These are phyloP conservation scores for Microtus ochrogaster DNA, from an alignment of 2,113 vertebrate genomes.

Conservation along the genomic window DNA sequence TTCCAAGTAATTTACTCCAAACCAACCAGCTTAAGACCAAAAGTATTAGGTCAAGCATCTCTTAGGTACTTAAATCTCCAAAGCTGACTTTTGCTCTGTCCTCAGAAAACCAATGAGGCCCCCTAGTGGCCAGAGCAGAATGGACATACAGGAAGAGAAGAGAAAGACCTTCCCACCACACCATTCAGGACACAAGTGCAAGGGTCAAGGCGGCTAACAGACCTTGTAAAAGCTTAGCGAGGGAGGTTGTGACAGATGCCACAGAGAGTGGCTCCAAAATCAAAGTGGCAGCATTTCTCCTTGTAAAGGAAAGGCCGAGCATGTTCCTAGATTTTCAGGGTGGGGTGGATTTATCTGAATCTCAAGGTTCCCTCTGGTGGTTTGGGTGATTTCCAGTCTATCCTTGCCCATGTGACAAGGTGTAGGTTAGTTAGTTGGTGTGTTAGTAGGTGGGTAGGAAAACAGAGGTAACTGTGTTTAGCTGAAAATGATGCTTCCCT, in stretches of 20 bases:
- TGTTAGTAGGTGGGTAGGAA: not conserved
- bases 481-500: not conserved
- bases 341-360: not conserved
- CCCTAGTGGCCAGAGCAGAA: conserved; percentile 73
- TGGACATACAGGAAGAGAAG: not conserved
- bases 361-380: not conserved
- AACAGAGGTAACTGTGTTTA: not conserved
- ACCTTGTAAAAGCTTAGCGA: not conserved
- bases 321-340: not conserved
- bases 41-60: not conserved
- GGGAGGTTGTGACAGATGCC: too few relatives aligned
- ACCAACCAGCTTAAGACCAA: not conserved
- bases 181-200: not conserved
- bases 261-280: not conserved
- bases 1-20: not conserved
- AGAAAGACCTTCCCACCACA: not conserved
- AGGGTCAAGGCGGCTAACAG: not conserved
- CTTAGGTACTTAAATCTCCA: not conserved
- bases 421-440: too few relatives aligned
- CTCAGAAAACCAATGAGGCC: conserved; percentile 76
- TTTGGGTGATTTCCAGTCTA: not conserved
- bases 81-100: conserved; percentile 54
- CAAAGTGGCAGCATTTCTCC: not conserved
- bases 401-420: too few relatives aligned
- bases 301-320: not conserved